Evolutionary conservation across 1,140 invertebrate genomes (phyloP).

Genomic region (Anoplophora glabripennis): DNA sequence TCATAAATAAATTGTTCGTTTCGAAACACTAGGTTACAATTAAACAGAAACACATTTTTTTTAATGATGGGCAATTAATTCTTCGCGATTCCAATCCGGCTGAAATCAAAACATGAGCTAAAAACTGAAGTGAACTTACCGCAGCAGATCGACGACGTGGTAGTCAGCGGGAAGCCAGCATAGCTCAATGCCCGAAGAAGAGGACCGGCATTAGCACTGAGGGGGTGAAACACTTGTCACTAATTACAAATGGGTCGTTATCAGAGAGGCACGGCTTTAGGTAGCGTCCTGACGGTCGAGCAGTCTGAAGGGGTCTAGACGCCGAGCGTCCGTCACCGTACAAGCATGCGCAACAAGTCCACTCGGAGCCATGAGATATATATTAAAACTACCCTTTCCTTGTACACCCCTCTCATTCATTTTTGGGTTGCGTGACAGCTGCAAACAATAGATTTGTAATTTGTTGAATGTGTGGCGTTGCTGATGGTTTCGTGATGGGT

Average conservation of each 20-base stretch:
- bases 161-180: neutral
- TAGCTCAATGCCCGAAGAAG: neutral
- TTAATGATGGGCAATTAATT: neutral
- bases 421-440: too few species aligned
- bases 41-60: too few species aligned
- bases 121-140: constrained; percentile 1
- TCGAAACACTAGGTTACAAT: too few species aligned
- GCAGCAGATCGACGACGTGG: neutral
- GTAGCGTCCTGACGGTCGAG: constrained; percentile 7
- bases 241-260: constrained; percentile 15
- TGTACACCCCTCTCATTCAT: too few species aligned
- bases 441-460: too few species aligned
- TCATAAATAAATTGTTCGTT: too few species aligned
- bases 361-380: neutral
- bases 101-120: neutral
- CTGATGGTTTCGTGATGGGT: too few species aligned
- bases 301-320: constrained; percentile 9
- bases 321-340: constrained; percentile 1
- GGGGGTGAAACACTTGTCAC: neutral
- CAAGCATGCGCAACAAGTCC: constrained; percentile 14
- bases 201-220: neutral
- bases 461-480: too few species aligned
- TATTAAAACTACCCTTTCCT: too few species aligned
- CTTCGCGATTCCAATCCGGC: neutral
- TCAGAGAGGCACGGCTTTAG: constrained; percentile 1